Conservation (phyloP, 2,888 invertebrate genomes). For the Cheilosia impressa region DNA sequence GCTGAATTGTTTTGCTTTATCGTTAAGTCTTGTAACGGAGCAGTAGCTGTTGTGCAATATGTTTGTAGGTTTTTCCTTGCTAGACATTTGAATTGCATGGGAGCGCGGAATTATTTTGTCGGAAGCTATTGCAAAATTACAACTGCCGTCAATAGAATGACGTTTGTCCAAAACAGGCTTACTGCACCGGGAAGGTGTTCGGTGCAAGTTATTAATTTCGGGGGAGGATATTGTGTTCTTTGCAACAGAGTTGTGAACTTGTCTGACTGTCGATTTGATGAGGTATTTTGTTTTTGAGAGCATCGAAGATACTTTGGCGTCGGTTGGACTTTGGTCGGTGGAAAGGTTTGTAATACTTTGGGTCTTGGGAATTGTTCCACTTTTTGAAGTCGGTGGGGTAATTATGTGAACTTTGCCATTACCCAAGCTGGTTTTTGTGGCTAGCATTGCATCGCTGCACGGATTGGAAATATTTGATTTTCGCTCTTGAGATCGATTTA, state of each 20-base stretch:
- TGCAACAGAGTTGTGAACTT: slow-evolving; percentile 9
- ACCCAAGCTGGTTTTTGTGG: slow-evolving; percentile 43
- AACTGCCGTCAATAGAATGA: slow-evolving; percentile 77
- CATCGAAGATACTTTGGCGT: slow-evolving; percentile 21
- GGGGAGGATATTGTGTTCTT: slow-evolving; percentile 46
- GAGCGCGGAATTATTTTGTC: not conserved
- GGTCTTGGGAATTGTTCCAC: slow-evolving; percentile 37
- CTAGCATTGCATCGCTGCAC: slow-evolving; percentile 83
- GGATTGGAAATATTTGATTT: slow-evolving; percentile 22
- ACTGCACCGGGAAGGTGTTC: slow-evolving; percentile 8
- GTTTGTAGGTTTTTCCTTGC: slow-evolving; percentile 25
- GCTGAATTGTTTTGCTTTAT: slow-evolving; percentile 1
- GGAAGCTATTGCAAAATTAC: slow-evolving; percentile 20
- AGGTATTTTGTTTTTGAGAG: slow-evolving; percentile 27
- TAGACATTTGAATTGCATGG: slow-evolving; percentile 1
- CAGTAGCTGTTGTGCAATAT: slow-evolving; percentile 30
- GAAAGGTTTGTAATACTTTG: slow-evolving; percentile 16
- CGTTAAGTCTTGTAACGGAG: slow-evolving; percentile 15
- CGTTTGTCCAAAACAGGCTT: slow-evolving; percentile 75
- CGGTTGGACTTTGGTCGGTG: slow-evolving; percentile 1
- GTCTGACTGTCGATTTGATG: slow-evolving; percentile 11
- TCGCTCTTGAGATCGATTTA: slow-evolving; percentile 46
- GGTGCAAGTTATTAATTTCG: slow-evolving; percentile 40
- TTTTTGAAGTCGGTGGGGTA: slow-evolving; percentile 38
- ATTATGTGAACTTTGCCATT: slow-evolving; percentile 44